These are phyloP conservation scores for Argyrosomus japonicus DNA, from an alignment of 2,113 vertebrate species.

Conservation along the genomic window DNA sequence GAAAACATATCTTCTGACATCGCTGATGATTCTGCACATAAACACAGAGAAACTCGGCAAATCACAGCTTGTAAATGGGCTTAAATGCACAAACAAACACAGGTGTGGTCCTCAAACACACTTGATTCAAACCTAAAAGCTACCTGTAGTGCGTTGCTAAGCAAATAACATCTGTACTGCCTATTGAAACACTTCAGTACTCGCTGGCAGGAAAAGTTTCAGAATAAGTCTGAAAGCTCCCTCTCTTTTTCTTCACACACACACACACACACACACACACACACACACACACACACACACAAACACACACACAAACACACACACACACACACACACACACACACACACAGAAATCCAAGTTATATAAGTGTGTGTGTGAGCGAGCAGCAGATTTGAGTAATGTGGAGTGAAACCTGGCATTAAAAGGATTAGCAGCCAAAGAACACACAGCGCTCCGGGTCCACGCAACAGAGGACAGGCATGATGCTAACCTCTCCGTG, in stretches of 20 bases:
- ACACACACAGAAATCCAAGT: no score
- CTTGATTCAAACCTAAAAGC: neutral
- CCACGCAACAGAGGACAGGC: constrained; percentile 48
- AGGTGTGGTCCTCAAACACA: neutral
- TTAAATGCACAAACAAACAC: constrained; percentile 1
- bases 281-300: constrained; percentile 4
- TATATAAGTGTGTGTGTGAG: constrained; percentile 48
- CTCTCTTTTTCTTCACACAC: neutral
- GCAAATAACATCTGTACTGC: neutral
- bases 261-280: neutral
- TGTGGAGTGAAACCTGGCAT: constrained; percentile 75
- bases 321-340: no score
- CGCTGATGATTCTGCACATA: neutral
- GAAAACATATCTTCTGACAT: no score
- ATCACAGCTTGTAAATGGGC: neutral
- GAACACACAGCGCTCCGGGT: constrained; percentile 60
- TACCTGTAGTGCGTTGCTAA: neutral
- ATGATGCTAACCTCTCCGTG: constrained; percentile 46
- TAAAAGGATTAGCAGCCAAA: constrained; percentile 74
- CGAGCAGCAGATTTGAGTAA: constrained; percentile 73
- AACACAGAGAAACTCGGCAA: neutral
- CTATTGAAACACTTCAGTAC: neutral
- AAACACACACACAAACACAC: no score
- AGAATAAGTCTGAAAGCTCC: neutral
- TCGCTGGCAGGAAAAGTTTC: neutral